Evolutionary conservation across 2,113 vertebrate species (phyloP).

Genomic region (Dipodomys merriami): DNA sequence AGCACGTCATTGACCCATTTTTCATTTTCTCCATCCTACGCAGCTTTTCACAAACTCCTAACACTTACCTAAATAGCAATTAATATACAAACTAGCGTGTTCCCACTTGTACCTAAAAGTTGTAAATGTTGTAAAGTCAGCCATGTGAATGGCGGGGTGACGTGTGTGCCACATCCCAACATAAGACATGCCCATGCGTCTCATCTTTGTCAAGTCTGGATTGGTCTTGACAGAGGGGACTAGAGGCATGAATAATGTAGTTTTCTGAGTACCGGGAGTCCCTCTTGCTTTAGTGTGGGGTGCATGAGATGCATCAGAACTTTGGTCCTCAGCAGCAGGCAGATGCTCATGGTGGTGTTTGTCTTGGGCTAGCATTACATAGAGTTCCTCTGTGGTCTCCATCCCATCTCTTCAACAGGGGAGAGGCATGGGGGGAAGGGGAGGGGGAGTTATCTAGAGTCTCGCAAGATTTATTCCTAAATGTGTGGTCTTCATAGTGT

Average conservation of each 20-base stretch:
- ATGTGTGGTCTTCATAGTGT: background rate
- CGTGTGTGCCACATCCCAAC: conserved; percentile 34
- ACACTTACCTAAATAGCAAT: conserved; percentile 61
- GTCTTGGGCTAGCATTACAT: background rate
- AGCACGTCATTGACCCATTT: background rate
- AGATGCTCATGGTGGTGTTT: background rate
- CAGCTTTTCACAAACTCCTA: conserved; percentile 47
- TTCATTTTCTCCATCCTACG: conserved; percentile 16
- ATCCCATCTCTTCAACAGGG: background rate
- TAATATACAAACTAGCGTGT: conserved; percentile 61
- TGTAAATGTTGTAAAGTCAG: conserved; percentile 64
- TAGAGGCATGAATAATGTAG: background rate
- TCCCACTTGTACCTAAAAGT: conserved; percentile 60
- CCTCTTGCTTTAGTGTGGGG: background rate
- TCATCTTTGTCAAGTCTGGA: conserved; percentile 74
- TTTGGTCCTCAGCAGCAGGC: background rate
- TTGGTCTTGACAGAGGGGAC: conserved; percentile 58
- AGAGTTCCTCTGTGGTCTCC: background rate
- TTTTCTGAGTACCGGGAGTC: background rate
- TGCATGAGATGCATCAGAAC: background rate
- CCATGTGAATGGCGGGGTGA: conserved; percentile 60
- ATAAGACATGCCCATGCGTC: conserved; percentile 59
- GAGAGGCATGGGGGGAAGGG: too few relatives aligned
- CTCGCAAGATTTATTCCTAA: background rate
- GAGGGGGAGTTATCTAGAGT: background rate